Evolutionary conservation across 2,888 invertebrate species (phyloP), one percentile per base, ranked within the genome.

Genomic region (Lamellibrachia satsuma): DNA sequence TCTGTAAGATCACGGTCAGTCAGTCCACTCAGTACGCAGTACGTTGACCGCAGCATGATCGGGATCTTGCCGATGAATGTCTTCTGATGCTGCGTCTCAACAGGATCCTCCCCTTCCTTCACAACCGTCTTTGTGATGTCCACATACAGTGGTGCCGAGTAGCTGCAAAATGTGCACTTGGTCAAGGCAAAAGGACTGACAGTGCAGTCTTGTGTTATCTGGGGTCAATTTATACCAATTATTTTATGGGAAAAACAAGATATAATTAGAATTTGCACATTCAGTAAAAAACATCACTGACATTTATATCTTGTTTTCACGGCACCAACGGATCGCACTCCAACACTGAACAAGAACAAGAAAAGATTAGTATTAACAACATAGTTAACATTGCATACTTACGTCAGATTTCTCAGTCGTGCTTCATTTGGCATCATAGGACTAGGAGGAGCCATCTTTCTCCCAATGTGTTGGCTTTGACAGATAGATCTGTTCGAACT

Each of bases 391-490:
- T 51, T 91, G 94, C 9, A 52, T 3, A 93, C 96, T 95, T 95
- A 97, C 95, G 99, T 99, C 90, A 99, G 97, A 97, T 99, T 99
- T 93, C 99, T 97, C 92, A 99, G 97, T 94, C 99, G 97, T 6
- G 99, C 99, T 97, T 99, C 99, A 96, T 99, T 99, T 0, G 99
- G 99, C 96, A 99, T 99, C 99, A 99, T 99, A 93, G 99, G 99
- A 93, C 98, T 98, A 22, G 99, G 99, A 0, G n/a, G 99, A 99
- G 96, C 99, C 99, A 97, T 99, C 99, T 97, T 99, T 99, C 97
- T 99, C 99, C 99, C 99, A 99, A 97, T 99, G 99, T 8, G 99
- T 99, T 2, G 99, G 99, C 97, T 99, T 99, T 0, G 99, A 99
- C 91, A 99, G 97, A 96, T 99, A 99, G 96, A 99, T 99, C 97